Base-by-base conservation (phyloP, 2,113 vertebrate species). In the Tragelaphus imberbis region DNA sequence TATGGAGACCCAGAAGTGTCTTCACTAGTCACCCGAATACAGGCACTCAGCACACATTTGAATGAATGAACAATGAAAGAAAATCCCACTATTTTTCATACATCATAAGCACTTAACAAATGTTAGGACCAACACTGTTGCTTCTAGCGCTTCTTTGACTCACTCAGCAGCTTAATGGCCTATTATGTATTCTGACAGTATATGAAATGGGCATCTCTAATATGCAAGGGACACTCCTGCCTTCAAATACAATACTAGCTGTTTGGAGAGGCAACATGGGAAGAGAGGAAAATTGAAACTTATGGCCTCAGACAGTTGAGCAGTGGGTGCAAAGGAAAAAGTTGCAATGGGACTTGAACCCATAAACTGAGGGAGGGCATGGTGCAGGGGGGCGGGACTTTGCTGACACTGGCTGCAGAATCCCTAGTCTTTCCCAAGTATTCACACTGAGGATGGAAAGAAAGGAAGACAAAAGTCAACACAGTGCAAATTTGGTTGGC, bases 391-490 rank as follows among this genome's bases (percentile, higher is more conserved):
- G 58, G 44, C 0, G 0, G 17, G 36, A n/a, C n/a, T 61, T 80
- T 59, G 53, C 91, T 12, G 3, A 23, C 11, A n/a, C 58, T 33
- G 8, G 19, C 63, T 92, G 13, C 51, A 87, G 77, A 71, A 19
- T 68, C 63, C 30, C 63, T 61, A 12, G 14, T 55, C 23, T 33
- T 68, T 68, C 30, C 58, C 15, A 65, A 2, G 30, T 28, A 28
- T 80, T 91, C 53, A 91, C 40, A 53, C 17, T 23, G 68, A 90
- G 12, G 16, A 40, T 55, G 59, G 81, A 65, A 88, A 84, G 65
- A 90, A 84, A 56, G 71, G 28, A 91, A 77, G 30, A 91, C 88
- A 49, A 61, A 90, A 40, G 65, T 91, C 95, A 84, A 80, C 63
- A 63, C 71, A 88, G 47, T 13, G 23, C 51, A 33, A 4, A 95